These are phyloP conservation scores for Agonopterix heracliana DNA, from an alignment of 2,888 invertebrate species.

Conservation along the genomic window DNA sequence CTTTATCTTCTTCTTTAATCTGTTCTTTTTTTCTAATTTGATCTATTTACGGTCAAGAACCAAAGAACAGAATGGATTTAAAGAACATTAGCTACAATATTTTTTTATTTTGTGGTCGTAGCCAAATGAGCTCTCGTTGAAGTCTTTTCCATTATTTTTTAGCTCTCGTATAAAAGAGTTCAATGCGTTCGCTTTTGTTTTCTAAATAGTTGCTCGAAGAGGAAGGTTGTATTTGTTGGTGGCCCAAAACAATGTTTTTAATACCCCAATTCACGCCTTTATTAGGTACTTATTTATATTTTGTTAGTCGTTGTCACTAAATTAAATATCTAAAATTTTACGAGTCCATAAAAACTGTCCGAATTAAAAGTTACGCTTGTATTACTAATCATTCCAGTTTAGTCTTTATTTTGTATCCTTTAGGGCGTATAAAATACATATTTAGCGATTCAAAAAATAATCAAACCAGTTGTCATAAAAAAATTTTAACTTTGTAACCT, in stretches of 20 bases:
- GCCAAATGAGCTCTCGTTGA: no score
- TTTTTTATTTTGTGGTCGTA: no score
- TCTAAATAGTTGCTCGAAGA: no score
- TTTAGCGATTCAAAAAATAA: constrained; percentile 12
- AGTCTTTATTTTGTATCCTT: constrained; percentile 1
- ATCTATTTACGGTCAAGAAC: no score
- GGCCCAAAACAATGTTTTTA: not conserved
- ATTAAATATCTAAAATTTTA: constrained; percentile 2
- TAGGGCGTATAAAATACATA: constrained; percentile 8
- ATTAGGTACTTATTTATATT: not conserved
- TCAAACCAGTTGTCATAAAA: constrained; percentile 22
- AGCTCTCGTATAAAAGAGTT: no score
- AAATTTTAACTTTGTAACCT: constrained; percentile 25
- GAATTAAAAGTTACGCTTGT: not conserved
- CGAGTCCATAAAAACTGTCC: not conserved
- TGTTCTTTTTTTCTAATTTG: no score
- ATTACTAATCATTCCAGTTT: not conserved
- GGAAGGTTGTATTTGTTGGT: not conserved
- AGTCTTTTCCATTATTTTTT: no score
- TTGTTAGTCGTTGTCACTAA: not conserved
- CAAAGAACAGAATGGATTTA: no score
- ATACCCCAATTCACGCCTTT: no score
- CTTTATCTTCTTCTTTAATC: no score
- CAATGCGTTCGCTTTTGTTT: no score
- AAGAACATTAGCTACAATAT: no score